These are phyloP conservation scores for Drosophila ananassae DNA, from an alignment of 1,140 invertebrate species.

Conservation along the genomic window DNA sequence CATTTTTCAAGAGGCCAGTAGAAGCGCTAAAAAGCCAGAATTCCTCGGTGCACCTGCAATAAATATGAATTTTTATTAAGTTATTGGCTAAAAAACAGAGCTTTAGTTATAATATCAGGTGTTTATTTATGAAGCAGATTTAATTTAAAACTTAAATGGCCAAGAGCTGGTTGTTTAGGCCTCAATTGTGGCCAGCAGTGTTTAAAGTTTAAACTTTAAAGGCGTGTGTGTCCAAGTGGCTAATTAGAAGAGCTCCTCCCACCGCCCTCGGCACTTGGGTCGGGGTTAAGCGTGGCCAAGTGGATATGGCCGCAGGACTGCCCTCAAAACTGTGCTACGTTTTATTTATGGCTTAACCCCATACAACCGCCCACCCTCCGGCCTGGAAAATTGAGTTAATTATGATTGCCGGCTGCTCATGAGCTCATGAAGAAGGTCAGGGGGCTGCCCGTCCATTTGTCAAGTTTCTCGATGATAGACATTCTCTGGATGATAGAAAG, in stretches of 20 bases:
- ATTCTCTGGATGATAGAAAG: slow-evolving; percentile 29
- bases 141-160: too few species aligned
- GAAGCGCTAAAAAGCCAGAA: slow-evolving; percentile 34
- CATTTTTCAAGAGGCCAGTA: slow-evolving; percentile 60
- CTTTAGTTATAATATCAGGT: too few species aligned
- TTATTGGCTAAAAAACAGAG: slow-evolving; percentile 2
- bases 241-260: slow-evolving; percentile 37
- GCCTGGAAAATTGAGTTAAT: slow-evolving; percentile 32
- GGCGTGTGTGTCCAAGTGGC: slow-evolving; percentile 11
- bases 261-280: slow-evolving; percentile 25
- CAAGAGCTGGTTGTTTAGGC: too few species aligned
- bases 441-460: slow-evolving; percentile 27
- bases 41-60: slow-evolving; percentile 46
- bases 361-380: not conserved
- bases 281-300: slow-evolving; percentile 50
- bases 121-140: too few species aligned
- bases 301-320: slow-evolving; percentile 27
- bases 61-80: slow-evolving; percentile 12
- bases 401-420: slow-evolving; percentile 36
- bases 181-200: not conserved
- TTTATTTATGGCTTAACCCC: not conserved
- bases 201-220: too few species aligned
- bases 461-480: slow-evolving; percentile 16
- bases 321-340: slow-evolving; percentile 36
- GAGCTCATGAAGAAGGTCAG: not conserved